phyloP scores from a whole-genome alignment of 2,113 vertebrate species.

The Puma concolor region DNA sequence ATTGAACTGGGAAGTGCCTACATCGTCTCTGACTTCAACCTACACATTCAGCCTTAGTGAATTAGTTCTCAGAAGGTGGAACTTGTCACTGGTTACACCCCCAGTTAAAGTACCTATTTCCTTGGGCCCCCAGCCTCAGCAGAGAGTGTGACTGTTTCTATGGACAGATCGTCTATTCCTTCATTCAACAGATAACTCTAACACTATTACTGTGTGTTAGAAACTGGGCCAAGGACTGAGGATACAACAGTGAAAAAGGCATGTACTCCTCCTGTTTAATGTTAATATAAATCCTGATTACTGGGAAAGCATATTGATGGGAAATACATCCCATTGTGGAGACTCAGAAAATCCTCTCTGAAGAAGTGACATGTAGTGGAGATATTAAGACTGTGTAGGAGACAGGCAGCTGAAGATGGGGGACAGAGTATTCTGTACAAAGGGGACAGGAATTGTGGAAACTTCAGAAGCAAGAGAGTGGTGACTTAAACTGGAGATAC shows the following conservation, averaged over 20 bases:
- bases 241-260: neutral
- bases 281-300: neutral
- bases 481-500: neutral
- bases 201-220: neutral
- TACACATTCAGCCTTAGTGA: neutral
- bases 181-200: neutral
- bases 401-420: neutral
- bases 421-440: neutral
- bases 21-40: constrained; percentile 46
- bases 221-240: neutral
- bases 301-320: neutral
- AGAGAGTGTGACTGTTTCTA: neutral
- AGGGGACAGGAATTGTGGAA: neutral
- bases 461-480: neutral
- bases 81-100: neutral
- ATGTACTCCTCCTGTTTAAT: neutral
- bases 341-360: neutral
- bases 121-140: neutral
- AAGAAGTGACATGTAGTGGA: neutral
- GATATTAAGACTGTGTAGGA: neutral
- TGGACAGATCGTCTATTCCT: neutral
- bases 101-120: neutral
- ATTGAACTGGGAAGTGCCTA: neutral
- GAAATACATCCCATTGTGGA: neutral
- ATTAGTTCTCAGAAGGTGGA: constrained; percentile 9